Base-by-base conservation (phyloP, 2,113 vertebrate species). In the Myotis davidii region DNA sequence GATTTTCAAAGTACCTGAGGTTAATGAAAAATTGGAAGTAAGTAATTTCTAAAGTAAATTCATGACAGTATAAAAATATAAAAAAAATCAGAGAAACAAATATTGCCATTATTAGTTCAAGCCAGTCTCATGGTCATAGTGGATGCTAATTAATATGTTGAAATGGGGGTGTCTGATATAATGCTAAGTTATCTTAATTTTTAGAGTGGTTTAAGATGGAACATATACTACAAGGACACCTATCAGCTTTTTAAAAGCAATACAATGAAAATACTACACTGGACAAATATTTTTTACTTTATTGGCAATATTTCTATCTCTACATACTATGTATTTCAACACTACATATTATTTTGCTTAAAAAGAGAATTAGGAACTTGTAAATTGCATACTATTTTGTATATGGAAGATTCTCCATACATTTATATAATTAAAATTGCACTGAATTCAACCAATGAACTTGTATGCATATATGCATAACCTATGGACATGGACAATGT, bases 31-130 rank as follows among this genome's bases (percentile, higher is more conserved):
- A 0, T 45, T 94, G 3, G 5, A 90, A 72, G 11, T 29, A 32
- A n/a, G 6, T 77, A 50, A 91, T 70, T 94, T 76, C 13, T 72
- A 74, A 82, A 86, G 79, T 16, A 95, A 92, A 70, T 82, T 59
- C 1, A 10, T 12, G 27, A 32, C 11, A 67, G 1, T 8, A 6
- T 72, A 13, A 94, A 94, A 83, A 34, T 37, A 72, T 27, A 29
- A 94, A 92, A 92, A 25, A 73, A 29, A 54, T 9, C 52, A 59
- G 91, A 61, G 67, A 87, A 17, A 52, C 7, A 48, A 90, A 90
- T 72, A 54, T 39, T 90, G 27, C 6, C 18, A 65, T 21, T 81
- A 67, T 7, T 9, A 85, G 3, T 37, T 74, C 90, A 29, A 94
- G 54, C 52, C 32, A 37, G 2, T 65, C 12, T 83, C 13, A 54